phyloP scores from a whole-genome alignment of 2,113 vertebrate genomes.

The Bombycilla garrulus region DNA sequence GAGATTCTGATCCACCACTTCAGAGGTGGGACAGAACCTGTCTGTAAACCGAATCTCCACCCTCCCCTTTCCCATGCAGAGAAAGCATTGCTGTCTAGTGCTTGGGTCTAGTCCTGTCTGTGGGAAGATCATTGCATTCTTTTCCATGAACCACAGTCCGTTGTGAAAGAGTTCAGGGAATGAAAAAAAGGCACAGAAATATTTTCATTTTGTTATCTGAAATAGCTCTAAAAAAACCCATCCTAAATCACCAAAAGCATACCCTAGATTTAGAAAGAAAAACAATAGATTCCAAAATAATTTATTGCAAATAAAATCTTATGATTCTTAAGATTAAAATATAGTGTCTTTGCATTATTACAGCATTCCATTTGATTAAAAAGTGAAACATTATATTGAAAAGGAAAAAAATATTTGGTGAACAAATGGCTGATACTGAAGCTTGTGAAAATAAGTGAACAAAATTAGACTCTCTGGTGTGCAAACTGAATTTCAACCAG shows the following conservation, averaged over 20 bases:
- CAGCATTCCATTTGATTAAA: neutral
- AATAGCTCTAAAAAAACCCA: neutral
- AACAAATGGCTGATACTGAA: neutral
- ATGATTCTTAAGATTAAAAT: neutral
- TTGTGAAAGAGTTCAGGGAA: neutral
- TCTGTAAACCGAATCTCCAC: neutral
- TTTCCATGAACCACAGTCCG: neutral
- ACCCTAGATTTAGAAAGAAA: neutral
- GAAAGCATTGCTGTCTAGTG: neutral
- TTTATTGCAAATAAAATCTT: neutral
- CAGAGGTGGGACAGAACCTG: neutral
- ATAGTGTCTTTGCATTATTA: neutral
- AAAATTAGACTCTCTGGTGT: neutral
- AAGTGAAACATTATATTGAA: neutral
- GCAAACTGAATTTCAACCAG: neutral
- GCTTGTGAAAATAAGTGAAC: neutral
- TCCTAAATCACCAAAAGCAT: neutral
- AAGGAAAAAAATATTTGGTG: neutral
- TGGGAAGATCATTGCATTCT: neutral
- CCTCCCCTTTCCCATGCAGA: neutral
- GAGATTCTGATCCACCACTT: constrained; percentile 2
- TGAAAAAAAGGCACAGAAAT: neutral
- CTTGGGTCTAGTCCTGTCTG: neutral
- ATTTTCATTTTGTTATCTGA: neutral
- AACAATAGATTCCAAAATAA: neutral